Evolutionary conservation across 2,888 invertebrate genomes (phyloP).

Genomic region (Pseudolycoriella hygida): DNA sequence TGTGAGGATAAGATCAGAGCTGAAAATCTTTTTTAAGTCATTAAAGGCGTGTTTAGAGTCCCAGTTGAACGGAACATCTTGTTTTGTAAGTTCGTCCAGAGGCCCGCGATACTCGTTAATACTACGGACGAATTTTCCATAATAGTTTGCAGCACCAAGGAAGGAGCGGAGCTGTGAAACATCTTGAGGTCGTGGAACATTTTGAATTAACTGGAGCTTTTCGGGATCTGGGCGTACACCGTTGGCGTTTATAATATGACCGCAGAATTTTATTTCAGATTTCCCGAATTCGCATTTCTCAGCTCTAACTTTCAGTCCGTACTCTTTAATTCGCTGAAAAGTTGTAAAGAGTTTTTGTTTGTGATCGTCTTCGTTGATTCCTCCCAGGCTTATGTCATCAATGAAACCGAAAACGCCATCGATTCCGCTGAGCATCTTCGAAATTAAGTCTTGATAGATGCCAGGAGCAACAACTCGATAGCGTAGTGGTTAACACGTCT

Average conservation of each 20-base stretch:
- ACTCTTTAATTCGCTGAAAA: constrained; percentile 8
- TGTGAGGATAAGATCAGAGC: constrained; percentile 9
- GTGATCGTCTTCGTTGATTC: neutral
- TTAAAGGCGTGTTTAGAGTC: constrained; percentile 3
- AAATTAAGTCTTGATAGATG: no score
- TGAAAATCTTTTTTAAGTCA: constrained; percentile 7
- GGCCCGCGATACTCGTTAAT: constrained; percentile 9
- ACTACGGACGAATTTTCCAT: neutral
- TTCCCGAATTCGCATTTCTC: no score
- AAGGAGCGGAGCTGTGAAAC: no score
- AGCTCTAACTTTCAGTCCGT: constrained; percentile 9
- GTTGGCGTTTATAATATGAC: constrained; percentile 8
- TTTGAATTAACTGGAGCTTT: constrained; percentile 7
- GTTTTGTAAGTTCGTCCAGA: constrained; percentile 10
- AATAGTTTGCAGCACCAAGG: constrained; percentile 8
- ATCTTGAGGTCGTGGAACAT: constrained; percentile 11
- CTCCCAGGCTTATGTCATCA: no score
- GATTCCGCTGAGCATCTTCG: no score
- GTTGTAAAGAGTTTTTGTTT: constrained; percentile 6
- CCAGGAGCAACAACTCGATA: no score
- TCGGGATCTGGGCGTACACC: constrained; percentile 11
- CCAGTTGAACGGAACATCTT: constrained; percentile 10
- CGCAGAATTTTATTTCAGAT: constrained; percentile 10
- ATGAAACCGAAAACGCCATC: no score
- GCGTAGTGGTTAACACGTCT: no score